Percentiles rank a stretch among this genome's conserved stretches.
Evolutionary conservation across 2,797 vertebrate species (phyloP).

Genomic region (Mormyrus proboscirostris): DNA sequence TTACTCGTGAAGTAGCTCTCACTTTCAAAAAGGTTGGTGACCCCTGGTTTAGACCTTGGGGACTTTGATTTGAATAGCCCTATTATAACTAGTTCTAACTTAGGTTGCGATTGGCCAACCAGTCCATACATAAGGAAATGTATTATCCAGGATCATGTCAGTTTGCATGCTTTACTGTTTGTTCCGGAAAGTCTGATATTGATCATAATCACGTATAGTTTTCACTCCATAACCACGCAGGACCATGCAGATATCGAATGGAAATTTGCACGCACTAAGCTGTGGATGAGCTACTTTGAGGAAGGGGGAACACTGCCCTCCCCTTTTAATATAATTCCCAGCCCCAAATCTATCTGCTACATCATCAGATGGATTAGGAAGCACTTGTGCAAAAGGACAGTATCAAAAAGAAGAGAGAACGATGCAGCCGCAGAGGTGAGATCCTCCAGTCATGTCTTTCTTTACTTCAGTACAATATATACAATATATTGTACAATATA

Average conservation of each 20-base stretch:
- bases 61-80: too few relatives aligned
- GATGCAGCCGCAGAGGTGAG: conserved; percentile 89
- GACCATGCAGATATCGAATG: conserved; percentile 98
- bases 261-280: conserved; percentile 97
- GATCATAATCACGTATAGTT: neutral
- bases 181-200: neutral
- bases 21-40: too few relatives aligned
- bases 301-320: conserved; percentile 93
- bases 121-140: neutral
- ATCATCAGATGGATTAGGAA: conserved; percentile 75
- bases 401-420: conserved; percentile 68
- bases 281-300: conserved; percentile 99
- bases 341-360: conserved; percentile 89
- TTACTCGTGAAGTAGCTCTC: too few relatives aligned
- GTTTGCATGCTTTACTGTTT: neutral
- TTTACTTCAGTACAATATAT: neutral
- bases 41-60: too few relatives aligned
- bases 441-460: neutral
- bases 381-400: conserved; percentile 68
- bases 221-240: conserved; percentile 51
- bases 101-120: too few relatives aligned
- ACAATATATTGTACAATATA: neutral
- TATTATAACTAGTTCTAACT: too few relatives aligned
- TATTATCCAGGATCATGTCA: neutral
- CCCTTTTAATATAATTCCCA: conserved; percentile 94